phyloP scores from a whole-genome alignment of 2,113 vertebrate genomes.

The Labrus mixtus region DNA sequence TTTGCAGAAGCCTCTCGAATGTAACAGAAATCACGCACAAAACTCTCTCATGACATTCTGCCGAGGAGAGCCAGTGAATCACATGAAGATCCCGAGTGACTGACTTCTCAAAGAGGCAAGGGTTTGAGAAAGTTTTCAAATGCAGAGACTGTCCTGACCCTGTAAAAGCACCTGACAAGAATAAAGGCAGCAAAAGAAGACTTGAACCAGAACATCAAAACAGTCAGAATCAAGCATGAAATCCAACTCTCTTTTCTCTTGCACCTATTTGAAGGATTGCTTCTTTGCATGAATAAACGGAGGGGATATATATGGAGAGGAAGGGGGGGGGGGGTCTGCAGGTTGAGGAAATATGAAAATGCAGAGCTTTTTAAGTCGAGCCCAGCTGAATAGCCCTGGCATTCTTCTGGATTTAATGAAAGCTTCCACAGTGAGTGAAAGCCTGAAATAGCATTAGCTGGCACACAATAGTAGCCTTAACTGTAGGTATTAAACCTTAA shows the following conservation, averaged over 20 bases:
- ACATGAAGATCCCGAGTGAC: conserved; percentile 33
- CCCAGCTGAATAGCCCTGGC: conserved; percentile 71
- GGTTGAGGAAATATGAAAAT: conserved; percentile 64
- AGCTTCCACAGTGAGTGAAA: conserved; percentile 75
- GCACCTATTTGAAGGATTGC: conserved; percentile 68
- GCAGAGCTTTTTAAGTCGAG: conserved; percentile 68
- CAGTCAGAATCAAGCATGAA: conserved; percentile 31
- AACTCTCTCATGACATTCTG: conserved; percentile 33
- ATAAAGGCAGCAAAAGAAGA: conserved; percentile 9
- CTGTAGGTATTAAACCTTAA: conserved; percentile 83
- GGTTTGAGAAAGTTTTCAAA: conserved; percentile 47
- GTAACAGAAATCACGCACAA: conserved; percentile 40
- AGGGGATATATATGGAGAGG: conserved; percentile 21
- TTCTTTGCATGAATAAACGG: conserved; percentile 56
- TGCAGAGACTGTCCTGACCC: conserved; percentile 53
- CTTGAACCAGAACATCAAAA: conserved; percentile 41
- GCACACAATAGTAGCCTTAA: conserved; percentile 82
- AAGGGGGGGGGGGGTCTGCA: conserved; percentile 15
- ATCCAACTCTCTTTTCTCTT: conserved; percentile 58
- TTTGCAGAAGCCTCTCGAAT: conserved; percentile 50
- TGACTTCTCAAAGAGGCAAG: conserved; percentile 16
- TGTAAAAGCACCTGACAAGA: conserved; percentile 42
- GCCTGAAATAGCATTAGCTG: conserved; percentile 80
- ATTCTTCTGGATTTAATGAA: conserved; percentile 85
- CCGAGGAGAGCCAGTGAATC: conserved; percentile 39